Evolutionary conservation across 2,113 vertebrate genomes (phyloP).

Genomic region (Enhydra lutris): DNA sequence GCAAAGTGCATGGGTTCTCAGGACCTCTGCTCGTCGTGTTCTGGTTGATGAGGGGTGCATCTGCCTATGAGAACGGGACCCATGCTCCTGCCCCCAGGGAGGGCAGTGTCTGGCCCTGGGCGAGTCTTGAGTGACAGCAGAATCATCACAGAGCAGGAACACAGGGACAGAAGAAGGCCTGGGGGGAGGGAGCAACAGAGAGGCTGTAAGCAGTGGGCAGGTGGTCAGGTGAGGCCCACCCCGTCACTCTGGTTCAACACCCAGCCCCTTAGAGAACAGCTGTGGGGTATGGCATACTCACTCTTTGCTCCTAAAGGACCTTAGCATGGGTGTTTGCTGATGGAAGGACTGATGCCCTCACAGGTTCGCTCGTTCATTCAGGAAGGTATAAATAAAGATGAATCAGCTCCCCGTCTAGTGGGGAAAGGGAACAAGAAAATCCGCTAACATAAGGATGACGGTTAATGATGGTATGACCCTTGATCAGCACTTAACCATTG

Average conservation of each 20-base stretch:
- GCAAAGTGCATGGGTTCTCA: neutral
- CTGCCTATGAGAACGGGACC: neutral
- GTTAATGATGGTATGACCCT: accelerated
- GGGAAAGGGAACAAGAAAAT: neutral
- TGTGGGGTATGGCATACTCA: accelerated
- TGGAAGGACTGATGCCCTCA: neutral
- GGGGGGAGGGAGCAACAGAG: neutral
- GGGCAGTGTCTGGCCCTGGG: neutral
- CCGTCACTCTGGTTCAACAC: neutral
- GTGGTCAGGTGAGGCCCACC: neutral
- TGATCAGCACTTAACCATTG: neutral
- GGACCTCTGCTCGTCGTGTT: neutral
- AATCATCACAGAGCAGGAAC: neutral
- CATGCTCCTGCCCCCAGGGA: neutral
- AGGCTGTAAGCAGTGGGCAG: neutral
- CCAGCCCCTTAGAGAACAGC: neutral
- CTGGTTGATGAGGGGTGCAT: neutral
- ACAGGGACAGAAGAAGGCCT: neutral
- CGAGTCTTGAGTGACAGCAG: neutral
- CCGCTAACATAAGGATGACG: neutral
- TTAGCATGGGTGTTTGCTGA: neutral
- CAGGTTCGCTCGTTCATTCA: neutral
- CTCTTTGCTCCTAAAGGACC: neutral
- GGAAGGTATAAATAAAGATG: neutral
- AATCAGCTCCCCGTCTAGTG: neutral